Evolutionary conservation across 1,140 invertebrate species (phyloP).

Genomic region (Venustaconcha ellipsiformis): DNA sequence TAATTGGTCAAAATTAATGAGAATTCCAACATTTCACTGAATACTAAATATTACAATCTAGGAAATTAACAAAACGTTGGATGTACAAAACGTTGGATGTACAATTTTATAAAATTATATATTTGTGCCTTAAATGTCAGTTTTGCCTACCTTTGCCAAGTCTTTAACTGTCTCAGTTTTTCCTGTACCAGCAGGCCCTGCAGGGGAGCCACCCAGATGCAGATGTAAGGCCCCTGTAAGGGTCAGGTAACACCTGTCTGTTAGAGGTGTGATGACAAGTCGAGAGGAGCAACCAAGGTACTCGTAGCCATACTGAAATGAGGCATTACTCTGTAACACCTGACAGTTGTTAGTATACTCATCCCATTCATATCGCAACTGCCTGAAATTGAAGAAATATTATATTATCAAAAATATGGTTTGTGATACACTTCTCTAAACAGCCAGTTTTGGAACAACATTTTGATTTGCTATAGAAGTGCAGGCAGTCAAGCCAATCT

Average conservation of each 20-base stretch:
- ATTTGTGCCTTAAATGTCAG: not conserved
- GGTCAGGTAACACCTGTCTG: slow-evolving; percentile 72
- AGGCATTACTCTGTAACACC: slow-evolving; percentile 63
- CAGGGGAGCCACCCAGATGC: slow-evolving; percentile 76
- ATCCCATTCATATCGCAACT: slow-evolving; percentile 70
- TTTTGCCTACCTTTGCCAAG: slow-evolving; percentile 78
- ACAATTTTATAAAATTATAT: too few species aligned
- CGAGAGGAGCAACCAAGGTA: slow-evolving; percentile 68
- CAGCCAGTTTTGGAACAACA: too few species aligned
- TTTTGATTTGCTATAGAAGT: too few species aligned
- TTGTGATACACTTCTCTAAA: too few species aligned
- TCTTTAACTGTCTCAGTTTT: slow-evolving; percentile 78
- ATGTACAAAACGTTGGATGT: too few species aligned
- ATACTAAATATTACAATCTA: not conserved
- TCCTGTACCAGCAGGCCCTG: slow-evolving; percentile 68
- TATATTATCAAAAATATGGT: not conserved
- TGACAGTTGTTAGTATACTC: slow-evolving; percentile 63
- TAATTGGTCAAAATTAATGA: not conserved
- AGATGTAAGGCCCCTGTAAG: slow-evolving; percentile 81
- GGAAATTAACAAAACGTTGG: too few species aligned
- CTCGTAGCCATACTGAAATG: slow-evolving; percentile 69
- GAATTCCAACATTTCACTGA: not conserved
- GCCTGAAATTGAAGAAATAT: slow-evolving; percentile 48
- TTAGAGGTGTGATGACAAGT: slow-evolving; percentile 70
- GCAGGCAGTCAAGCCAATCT: too few species aligned